These are phyloP conservation scores for Plebejus argus DNA, from an alignment of 2,888 invertebrate genomes.

Conservation along the genomic window DNA sequence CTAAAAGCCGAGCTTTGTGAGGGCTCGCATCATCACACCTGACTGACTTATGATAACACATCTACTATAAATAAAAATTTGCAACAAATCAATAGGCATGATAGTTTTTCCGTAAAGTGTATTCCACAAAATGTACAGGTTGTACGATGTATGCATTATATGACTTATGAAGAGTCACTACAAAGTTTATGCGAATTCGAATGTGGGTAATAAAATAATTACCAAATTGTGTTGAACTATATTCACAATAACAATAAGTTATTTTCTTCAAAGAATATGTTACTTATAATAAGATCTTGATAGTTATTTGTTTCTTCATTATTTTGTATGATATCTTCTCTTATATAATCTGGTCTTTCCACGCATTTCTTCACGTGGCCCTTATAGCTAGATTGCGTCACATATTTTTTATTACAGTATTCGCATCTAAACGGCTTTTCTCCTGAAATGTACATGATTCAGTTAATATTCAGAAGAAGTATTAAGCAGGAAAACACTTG, in stretches of 20 bases:
- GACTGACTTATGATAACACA: no score
- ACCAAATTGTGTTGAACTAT: not conserved
- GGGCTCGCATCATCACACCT: no score
- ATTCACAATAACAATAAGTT: not conserved
- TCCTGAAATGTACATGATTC: slow-evolving; percentile 49
- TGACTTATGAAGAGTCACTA: not conserved
- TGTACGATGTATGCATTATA: no score
- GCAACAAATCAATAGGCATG: no score
- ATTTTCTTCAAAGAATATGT: not conserved
- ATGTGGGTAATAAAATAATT: slow-evolving; percentile 29
- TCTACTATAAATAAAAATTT: no score
- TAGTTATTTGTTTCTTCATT: slow-evolving; percentile 26
- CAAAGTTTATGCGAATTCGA: not conserved
- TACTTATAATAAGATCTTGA: not conserved
- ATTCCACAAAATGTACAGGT: no score
- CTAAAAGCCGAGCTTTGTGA: no score
- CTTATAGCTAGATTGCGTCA: slow-evolving; percentile 44
- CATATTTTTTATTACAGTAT: slow-evolving; percentile 50
- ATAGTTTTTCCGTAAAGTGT: no score
- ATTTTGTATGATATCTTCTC: not conserved
- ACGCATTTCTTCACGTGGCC: slow-evolving; percentile 47
- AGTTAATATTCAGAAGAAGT: not conserved
- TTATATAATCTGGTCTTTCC: slow-evolving; percentile 36
- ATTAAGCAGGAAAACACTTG: no score
- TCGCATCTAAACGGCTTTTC: slow-evolving; percentile 52